A percentile compares a stretch with the other conserved stretches of the same genome.
These are phyloP conservation scores for Stegastes partitus DNA, from an alignment of 2,113 vertebrate species.

Conservation along the genomic window DNA sequence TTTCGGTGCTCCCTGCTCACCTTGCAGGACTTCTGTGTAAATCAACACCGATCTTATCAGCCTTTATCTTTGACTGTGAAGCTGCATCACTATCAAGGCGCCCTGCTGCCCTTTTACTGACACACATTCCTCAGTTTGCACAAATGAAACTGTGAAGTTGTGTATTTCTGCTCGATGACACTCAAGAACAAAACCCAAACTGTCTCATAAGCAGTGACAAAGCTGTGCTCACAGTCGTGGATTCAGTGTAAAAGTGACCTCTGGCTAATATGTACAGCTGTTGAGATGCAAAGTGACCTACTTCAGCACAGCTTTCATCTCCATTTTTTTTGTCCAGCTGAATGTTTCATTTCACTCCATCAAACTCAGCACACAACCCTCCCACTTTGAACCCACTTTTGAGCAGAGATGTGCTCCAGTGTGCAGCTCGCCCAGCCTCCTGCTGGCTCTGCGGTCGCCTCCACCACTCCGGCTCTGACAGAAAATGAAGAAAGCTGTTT, in stretches of 20 bases:
- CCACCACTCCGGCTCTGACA: slow-evolving; percentile 50
- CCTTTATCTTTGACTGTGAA: neutral
- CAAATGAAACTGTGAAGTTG: neutral
- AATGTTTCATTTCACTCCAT: slow-evolving; percentile 21
- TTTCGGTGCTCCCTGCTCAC: neutral
- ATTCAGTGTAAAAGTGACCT: no score
- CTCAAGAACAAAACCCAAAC: no score
- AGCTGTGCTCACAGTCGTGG: no score
- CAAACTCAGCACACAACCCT: slow-evolving; percentile 9
- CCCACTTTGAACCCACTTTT: slow-evolving; percentile 20
- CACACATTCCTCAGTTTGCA: neutral
- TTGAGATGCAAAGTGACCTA: neutral
- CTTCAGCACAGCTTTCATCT: slow-evolving; percentile 10
- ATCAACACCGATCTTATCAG: neutral
- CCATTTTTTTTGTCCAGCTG: slow-evolving; percentile 10
- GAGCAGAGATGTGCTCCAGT: neutral
- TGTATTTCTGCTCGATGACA: neutral
- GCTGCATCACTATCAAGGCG: neutral
- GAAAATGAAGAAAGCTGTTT: slow-evolving; percentile 53
- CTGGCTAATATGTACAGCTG: neutral
- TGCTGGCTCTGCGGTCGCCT: slow-evolving; percentile 60
- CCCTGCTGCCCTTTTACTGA: neutral
- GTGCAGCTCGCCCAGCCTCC: slow-evolving; percentile 32
- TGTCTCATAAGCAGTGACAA: no score
- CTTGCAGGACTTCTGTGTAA: neutral